Evolutionary conservation across 1,140 invertebrate genomes (phyloP).

Genomic region (Diuraphis noxia): DNA sequence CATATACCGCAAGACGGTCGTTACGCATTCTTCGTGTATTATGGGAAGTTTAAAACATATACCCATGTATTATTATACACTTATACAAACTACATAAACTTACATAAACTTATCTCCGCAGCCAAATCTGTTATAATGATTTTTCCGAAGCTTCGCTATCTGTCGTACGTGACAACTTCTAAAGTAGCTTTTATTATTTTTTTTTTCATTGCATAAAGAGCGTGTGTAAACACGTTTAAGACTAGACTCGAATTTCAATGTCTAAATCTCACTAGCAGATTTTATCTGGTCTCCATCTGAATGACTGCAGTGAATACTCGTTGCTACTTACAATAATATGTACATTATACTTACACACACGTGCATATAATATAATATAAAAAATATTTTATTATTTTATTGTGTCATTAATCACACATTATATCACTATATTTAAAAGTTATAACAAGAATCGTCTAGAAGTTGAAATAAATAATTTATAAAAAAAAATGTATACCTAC

Average conservation of each 20-base stretch:
- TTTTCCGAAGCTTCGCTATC: constrained; percentile 20
- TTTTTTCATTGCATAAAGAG: background rate
- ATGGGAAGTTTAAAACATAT: constrained; percentile 2
- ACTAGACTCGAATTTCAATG: constrained; percentile 18
- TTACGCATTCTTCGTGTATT: constrained; percentile 4
- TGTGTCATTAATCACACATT: background rate
- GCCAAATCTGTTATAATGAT: constrained; percentile 12
- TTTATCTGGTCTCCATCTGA: background rate
- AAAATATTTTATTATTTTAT: background rate
- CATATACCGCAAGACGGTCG: background rate
- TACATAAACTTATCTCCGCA: constrained; percentile 13
- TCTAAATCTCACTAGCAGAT: background rate
- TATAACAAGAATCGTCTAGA: no score
- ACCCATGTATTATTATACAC: background rate
- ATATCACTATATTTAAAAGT: no score
- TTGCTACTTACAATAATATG: background rate
- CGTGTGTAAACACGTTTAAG: background rate
- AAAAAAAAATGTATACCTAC: no score
- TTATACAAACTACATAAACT: no score
- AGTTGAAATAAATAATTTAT: no score
- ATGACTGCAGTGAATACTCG: background rate
- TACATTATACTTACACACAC: background rate
- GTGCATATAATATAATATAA: background rate
- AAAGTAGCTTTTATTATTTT: background rate
- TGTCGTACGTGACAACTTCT: constrained; percentile 7